Evolutionary conservation across 2,113 vertebrate species (phyloP), one percentile per base, ranked within the genome.

Genomic region (Dasypus novemcinctus): DNA sequence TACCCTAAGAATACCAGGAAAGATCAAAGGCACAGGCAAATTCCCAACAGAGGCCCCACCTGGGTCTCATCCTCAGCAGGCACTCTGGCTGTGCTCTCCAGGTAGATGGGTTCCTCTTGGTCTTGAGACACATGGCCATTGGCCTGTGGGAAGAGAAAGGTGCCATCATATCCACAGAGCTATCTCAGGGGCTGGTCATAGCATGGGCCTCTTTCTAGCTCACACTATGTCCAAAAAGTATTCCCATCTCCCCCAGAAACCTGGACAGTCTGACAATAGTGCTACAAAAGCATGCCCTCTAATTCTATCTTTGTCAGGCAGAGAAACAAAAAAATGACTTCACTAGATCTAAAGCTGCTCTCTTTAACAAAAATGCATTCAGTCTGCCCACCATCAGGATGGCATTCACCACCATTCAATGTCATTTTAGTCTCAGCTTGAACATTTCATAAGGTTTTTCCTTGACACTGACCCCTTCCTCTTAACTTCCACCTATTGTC

Each of bases 21-120:
- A 75, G 61, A n/a, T 46, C 72, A 91, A 81, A 83, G n/a, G 61
- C 72, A 18, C 74, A 90, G 68, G 74, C 38, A 41, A 93, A 90
- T 93, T 86, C 78, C 21, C 52, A 0, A 87, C 81, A 69, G 85
- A 61, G 89, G 82, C 79, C 82, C 83, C 98, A 99, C 99, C 98
- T 99, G 98, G 5, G 98, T 98, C 98, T 99, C 98, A 0, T 98
- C 98, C 94, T 99, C 98, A 46, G 94, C 54, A 87, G 97, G 97
- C 79, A 93, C 97, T 97, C 98, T 97, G 96, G 97, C 95, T 88
- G 98, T 97, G 79, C 91, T 95, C 97, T 98, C 98, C 82, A 90
- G 90, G 94, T 96, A 98, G 95, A 92, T 36, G 43, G 93, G 68
- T 57, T 83, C 94, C 6, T 97, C 98, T 96, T 96, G 98, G 97